Conservation (phyloP, 2,888 invertebrate genomes). For the Amorpha juglandis region DNA sequence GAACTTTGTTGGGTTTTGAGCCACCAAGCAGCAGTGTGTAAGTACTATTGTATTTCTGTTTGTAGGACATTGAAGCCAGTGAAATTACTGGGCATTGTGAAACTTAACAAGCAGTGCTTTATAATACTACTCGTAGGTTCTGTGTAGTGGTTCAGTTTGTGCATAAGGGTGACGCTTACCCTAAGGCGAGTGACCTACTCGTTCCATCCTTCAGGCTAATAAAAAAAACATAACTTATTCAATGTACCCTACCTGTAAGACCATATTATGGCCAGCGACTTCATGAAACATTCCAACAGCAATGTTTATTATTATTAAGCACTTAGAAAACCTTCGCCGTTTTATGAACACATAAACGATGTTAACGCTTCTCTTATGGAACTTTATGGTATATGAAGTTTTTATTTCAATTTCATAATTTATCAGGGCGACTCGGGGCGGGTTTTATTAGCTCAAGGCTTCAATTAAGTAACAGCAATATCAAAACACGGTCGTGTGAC, state of each 20-base stretch:
- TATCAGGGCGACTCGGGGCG: slow-evolving; percentile 7
- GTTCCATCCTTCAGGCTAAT: too few relatives aligned
- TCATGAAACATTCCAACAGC: slow-evolving; percentile 33
- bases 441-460: slow-evolving; percentile 7
- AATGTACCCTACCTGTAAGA: neutral
- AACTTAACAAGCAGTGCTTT: too few relatives aligned
- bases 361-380: slow-evolving; percentile 26
- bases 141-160: too few relatives aligned
- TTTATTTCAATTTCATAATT: slow-evolving; percentile 42
- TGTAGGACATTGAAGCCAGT: too few relatives aligned
- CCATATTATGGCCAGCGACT: neutral
- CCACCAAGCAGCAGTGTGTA: too few relatives aligned
- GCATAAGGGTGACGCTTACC: too few relatives aligned
- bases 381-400: slow-evolving; percentile 26
- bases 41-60: too few relatives aligned
- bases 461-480: neutral
- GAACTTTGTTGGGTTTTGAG: too few relatives aligned
- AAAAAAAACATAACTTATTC: neutral
- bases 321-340: slow-evolving; percentile 31
- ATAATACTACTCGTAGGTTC: too few relatives aligned
- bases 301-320: slow-evolving; percentile 44
- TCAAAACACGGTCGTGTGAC: too few relatives aligned
- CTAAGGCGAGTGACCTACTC: too few relatives aligned
- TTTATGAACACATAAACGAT: slow-evolving; percentile 28
- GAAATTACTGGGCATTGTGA: too few relatives aligned